Base-by-base conservation (phyloP, 2,797 vertebrate genomes). In the Anniella stebbinsi region DNA sequence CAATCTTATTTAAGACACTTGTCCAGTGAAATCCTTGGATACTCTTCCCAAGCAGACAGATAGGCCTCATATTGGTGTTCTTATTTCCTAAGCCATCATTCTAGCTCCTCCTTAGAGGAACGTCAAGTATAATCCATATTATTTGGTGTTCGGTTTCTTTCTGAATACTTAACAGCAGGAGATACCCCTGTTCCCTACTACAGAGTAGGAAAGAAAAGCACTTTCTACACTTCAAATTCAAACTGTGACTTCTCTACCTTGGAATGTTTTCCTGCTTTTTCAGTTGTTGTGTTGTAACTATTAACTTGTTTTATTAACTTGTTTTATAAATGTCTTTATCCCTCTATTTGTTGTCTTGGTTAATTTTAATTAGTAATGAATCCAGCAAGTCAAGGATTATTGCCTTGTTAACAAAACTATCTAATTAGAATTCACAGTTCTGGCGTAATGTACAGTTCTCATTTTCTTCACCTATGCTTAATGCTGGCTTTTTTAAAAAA, bases 281-380 rank as follows among this genome's bases (percentile, higher is more conserved):
- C 90, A 94, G 76, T 45, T 30, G 57, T 91, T 91, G 88, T 95
- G 92, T 69, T 97, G 95, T 97, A 96, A 96, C 96, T 97, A 95
- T 36, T 80, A 92, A 92, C 88, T 89, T 93, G 91, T 93, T 94
- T 63, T 96, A 95, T 30, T 76, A 91, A 91, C 87, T 88, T 93
- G 90, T 92, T 94, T 88, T 95, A 97, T 97, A 97, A 97, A 97
- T 67, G 93, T 97, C 94, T 94, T 95, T 92, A 95, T 93, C 87
- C 88, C 90, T 83, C 67, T 93, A 63, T 88, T 69, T 93, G 84
- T 69, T 93, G 94, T 95, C 92, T 66, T 51, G 23, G 45, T 72
- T 95, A 92, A 92, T 93, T 95, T 94, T 0, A 0, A 77, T 88
- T 88, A 25, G 2, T 67, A 93, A 93, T 80, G 48, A 63, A 36